Conservation (phyloP, 2,888 invertebrate species). For the Tupiocoris notatus region DNA sequence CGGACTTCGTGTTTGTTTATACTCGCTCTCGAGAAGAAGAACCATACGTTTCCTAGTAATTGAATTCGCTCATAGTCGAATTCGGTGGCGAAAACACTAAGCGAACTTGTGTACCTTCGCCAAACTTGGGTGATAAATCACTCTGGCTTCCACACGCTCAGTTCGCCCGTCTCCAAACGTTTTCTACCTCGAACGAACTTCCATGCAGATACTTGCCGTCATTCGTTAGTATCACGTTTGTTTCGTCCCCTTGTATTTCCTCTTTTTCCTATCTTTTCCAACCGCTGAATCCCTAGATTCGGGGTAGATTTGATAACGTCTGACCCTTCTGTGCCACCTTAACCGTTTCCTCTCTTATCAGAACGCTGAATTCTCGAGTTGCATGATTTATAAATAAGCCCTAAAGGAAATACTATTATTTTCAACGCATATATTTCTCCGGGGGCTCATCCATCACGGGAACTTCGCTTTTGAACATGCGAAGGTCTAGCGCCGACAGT, state of each 20-base stretch:
- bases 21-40: not conserved
- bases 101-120: not conserved
- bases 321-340: not conserved
- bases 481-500: too few relatives aligned
- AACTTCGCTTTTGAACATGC: too few relatives aligned
- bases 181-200: too few relatives aligned
- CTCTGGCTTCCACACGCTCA: not conserved
- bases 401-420: not conserved
- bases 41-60: not conserved
- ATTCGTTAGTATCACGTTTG: too few relatives aligned
- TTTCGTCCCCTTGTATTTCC: not conserved
- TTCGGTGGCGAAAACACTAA: not conserved
- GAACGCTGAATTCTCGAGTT: not conserved
- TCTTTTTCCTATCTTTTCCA: not conserved
- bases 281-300: not conserved
- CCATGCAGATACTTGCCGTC: too few relatives aligned
- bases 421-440: not conserved
- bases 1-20: not conserved
- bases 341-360: not conserved
- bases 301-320: not conserved
- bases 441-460: not conserved
- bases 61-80: not conserved
- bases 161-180: not conserved
- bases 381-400: not conserved
- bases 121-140: conserved; percentile 16